phyloP scores from a whole-genome alignment of 1,140 invertebrate species.

The Gryon sp. region DNA sequence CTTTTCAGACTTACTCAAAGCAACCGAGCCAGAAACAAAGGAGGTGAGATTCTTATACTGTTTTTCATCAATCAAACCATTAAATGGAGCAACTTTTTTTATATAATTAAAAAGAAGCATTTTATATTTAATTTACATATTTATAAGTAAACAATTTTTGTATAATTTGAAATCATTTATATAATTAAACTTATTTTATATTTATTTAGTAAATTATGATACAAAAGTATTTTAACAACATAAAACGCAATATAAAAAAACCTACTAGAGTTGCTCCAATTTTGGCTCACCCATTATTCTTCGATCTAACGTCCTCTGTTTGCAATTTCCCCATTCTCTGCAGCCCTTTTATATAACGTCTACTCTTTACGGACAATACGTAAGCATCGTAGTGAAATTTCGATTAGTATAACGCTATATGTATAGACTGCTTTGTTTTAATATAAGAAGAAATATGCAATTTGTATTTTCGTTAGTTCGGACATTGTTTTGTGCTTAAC shows the following conservation, averaged over 20 bases:
- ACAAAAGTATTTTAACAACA: too few relatives aligned
- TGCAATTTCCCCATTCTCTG: conserved; percentile 56
- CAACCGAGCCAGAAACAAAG: conserved; percentile 95
- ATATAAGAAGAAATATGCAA: conserved; percentile 14
- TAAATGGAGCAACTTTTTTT: too few relatives aligned
- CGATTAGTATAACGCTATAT: conserved; percentile 24
- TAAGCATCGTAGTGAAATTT: conserved; percentile 68
- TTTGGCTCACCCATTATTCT: conserved; percentile 6
- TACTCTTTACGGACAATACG: conserved; percentile 74
- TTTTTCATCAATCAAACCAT: too few relatives aligned
- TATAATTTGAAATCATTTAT: too few relatives aligned
- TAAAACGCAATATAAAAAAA: too few relatives aligned
- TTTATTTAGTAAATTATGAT: too few relatives aligned
- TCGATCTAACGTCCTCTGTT: conserved; percentile 37
- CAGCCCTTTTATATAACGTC: conserved; percentile 73
- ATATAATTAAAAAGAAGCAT: too few relatives aligned
- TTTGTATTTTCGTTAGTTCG: conserved; percentile 23
- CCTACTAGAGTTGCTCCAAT: conserved; percentile 17
- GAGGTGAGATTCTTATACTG: too few relatives aligned
- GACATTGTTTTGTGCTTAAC: conserved; percentile 21
- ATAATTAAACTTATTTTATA: too few relatives aligned
- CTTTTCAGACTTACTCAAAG: conserved; percentile 96
- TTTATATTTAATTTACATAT: too few relatives aligned
- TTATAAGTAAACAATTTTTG: too few relatives aligned
- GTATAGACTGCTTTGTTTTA: conserved; percentile 20